phyloP scores from a whole-genome alignment of 2,113 vertebrate genomes.

The Pheucticus melanocephalus region DNA sequence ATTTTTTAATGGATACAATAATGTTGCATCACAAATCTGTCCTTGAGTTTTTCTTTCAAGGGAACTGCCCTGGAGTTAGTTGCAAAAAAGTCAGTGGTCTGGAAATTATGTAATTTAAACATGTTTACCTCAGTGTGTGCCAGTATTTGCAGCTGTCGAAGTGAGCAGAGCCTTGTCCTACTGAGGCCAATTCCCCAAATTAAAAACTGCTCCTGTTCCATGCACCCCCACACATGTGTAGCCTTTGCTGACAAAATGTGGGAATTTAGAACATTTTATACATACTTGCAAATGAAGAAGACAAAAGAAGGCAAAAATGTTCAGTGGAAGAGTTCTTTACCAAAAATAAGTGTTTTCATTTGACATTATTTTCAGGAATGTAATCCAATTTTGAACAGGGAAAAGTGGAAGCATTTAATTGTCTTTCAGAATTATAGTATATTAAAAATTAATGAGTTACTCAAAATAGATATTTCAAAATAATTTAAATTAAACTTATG shows the following conservation, averaged over 20 bases:
- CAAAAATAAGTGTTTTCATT: not conserved
- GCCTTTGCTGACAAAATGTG: not conserved
- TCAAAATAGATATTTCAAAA: not conserved
- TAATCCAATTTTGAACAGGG: not conserved
- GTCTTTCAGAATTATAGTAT: not conserved
- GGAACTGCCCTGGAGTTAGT: constrained; percentile 60
- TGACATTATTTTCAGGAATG: not conserved
- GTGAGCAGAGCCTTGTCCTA: not conserved
- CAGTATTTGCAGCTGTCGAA: constrained; percentile 45
- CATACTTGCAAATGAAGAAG: not conserved
- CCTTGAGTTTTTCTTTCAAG: constrained; percentile 61
- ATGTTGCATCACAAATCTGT: constrained; percentile 39
- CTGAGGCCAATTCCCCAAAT: constrained; percentile 20
- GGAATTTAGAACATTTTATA: not conserved
- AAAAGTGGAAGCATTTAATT: not conserved
- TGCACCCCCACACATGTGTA: not conserved
- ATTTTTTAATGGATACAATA: constrained; percentile 26
- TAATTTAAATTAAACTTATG: not conserved
- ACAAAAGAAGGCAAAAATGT: not conserved
- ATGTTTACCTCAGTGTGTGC: constrained; percentile 52
- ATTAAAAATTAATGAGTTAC: not conserved
- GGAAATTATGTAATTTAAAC: constrained; percentile 63
- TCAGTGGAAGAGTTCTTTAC: not conserved
- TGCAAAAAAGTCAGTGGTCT: constrained; percentile 57
- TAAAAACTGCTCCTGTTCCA: constrained; percentile 10